Base-by-base conservation (phyloP, 2,113 vertebrate genomes). In the Setophaga kirtlandii region DNA sequence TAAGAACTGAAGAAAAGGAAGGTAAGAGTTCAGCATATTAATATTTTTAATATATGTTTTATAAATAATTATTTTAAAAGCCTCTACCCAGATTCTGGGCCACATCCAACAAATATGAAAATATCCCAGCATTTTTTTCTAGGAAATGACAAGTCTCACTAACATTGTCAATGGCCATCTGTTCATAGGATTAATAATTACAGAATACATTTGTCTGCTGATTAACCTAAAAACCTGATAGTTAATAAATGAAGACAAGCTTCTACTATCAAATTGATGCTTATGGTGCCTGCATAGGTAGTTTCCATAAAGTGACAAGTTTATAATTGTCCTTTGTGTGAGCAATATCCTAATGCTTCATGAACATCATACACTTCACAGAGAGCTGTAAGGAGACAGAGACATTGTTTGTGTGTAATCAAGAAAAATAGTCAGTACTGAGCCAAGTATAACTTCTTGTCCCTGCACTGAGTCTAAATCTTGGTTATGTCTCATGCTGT, bases 151-250 rank as follows among this genome's bases (percentile, higher is more conserved):
- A 96, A 88, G 87, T 77, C 58, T 79, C 49, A 89, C 87, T 89
- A 91, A 64, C 41, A 65, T 39, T 89, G 71, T 90, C 89, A 89
- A 59, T 41, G 19, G 42, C 76, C 92, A 96, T 93, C 95, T 96
- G 92, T 92, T 95, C 15, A 2, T 35, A 71, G 22, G 70, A n/a
- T 90, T 94, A 75, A 79, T 90, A 95, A 96, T 80, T 87, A 94
- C 11, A 50, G 83, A 92, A 93, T 85, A 58, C 46, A 89, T 89
- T 94, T 83, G 59, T 74, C 69, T 91, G 81, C 58, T 84, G 62
- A 93, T 87, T 76, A 89, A 81, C 87, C 49, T 84, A 50, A 88
- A 93, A 5, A 19, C 3, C 35, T 69, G 37, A 68, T 37, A 28
- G 11, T 35, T 91, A 79, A 85, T 21, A 94, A 84, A 93, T 16